A percentile compares a stretch with the other conserved stretches of the same genome.
These are phyloP conservation scores for Galeopterus variegatus DNA, from an alignment of 2,113 vertebrate genomes.

Conservation along the genomic window DNA sequence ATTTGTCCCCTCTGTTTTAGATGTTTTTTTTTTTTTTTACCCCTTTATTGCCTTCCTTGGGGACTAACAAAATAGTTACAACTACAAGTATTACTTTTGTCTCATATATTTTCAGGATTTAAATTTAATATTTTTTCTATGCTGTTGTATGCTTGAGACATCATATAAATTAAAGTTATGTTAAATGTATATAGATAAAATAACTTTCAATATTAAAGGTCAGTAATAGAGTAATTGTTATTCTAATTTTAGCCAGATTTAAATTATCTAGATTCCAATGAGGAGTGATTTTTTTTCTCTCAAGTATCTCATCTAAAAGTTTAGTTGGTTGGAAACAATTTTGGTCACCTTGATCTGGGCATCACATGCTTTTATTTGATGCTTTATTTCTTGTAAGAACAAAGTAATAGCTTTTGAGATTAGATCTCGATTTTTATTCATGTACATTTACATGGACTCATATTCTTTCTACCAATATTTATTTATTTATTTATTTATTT, in stretches of 20 bases:
- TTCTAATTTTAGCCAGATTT: slow-evolving; percentile 6
- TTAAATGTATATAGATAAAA: slow-evolving; percentile 27
- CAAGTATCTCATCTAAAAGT: background rate
- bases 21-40: slow-evolving; percentile 5
- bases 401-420: slow-evolving; percentile 30
- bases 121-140: slow-evolving; percentile 30
- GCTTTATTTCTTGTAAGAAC: slow-evolving; percentile 29
- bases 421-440: slow-evolving; percentile 52
- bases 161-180: slow-evolving; percentile 37
- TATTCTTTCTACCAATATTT: slow-evolving; percentile 9
- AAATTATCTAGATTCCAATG: slow-evolving; percentile 42
- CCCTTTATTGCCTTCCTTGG: background rate
- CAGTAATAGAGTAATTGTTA: background rate
- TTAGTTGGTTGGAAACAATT: slow-evolving; percentile 21
- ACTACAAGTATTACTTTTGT: background rate
- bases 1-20: background rate
- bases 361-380: slow-evolving; percentile 25
- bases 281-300: background rate
- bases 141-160: background rate
- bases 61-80: slow-evolving; percentile 61
- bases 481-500: too few species aligned
- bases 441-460: background rate
- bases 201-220: background rate
- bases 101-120: slow-evolving; percentile 45
- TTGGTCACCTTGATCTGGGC: background rate